These are phyloP conservation scores for Platichthys stellatus DNA, from an alignment of 2,113 vertebrate species.

Conservation along the genomic window DNA sequence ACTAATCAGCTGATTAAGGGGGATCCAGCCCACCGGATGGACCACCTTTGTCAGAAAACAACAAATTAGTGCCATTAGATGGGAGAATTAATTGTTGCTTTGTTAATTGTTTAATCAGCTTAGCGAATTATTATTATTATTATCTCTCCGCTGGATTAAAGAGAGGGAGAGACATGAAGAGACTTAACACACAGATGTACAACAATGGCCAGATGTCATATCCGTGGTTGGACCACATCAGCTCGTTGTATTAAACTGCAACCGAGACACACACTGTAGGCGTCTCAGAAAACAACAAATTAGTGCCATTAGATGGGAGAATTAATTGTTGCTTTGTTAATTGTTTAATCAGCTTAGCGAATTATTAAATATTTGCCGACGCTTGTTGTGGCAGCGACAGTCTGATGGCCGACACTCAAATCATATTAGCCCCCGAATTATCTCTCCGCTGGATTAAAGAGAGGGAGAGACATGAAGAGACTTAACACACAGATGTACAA, in stretches of 20 bases:
- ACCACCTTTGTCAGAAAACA: constrained; percentile 75
- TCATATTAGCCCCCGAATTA: constrained; percentile 78
- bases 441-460: constrained; percentile 76
- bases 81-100: constrained; percentile 78
- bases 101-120: constrained; percentile 81
- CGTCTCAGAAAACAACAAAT: too few relatives aligned
- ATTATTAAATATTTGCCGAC: constrained; percentile 78
- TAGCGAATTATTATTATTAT: constrained; percentile 80
- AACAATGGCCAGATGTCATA: constrained; percentile 64
- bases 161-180: constrained; percentile 50
- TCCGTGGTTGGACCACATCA: constrained; percentile 29
- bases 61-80: constrained; percentile 80
- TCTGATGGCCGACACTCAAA: constrained; percentile 77
- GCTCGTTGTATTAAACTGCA: constrained; percentile 14
- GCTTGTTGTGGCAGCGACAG: constrained; percentile 71
- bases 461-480: constrained; percentile 53
- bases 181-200: constrained; percentile 70
- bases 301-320: constrained; percentile 77
- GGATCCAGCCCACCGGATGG: constrained; percentile 65
- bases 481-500: constrained; percentile 69
- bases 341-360: constrained; percentile 80
- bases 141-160: constrained; percentile 77
- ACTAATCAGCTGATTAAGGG: constrained; percentile 78
- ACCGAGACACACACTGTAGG: background rate
- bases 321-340: constrained; percentile 80